Conservation (phyloP, 1,140 invertebrate genomes). For the Drosophila watanabei region DNA sequence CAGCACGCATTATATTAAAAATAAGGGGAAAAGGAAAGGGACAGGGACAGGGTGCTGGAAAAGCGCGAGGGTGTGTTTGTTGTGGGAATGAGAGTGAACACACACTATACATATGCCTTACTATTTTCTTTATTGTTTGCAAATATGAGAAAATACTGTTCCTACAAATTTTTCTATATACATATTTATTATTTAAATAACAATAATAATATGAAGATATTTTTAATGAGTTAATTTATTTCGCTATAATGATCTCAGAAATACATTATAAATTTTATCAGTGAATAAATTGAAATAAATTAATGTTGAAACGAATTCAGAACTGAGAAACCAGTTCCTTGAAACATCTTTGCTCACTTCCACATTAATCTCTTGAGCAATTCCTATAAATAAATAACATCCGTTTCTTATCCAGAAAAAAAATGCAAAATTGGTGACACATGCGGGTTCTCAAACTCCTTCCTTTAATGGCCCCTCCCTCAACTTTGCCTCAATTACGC, state of each 20-base stretch:
- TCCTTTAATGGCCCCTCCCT: conserved; percentile 1
- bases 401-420: conserved; percentile 19
- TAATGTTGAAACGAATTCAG: conserved; percentile 4
- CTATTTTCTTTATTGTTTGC: conserved; percentile 25
- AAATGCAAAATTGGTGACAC: conserved; percentile 16
- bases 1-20: conserved; percentile 45
- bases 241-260: background rate
- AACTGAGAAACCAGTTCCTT: conserved; percentile 16
- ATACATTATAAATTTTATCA: background rate
- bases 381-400: conserved; percentile 27
- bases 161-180: background rate
- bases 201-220: background rate
- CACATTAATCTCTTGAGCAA: conserved; percentile 22
- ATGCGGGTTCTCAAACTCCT: conserved; percentile 12
- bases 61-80: conserved; percentile 12
- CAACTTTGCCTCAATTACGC: conserved; percentile 13
- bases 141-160: conserved; percentile 18
- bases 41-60: conserved; percentile 9
- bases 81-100: conserved; percentile 20
- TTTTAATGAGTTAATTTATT: background rate
- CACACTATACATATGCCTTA: conserved; percentile 9
- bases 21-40: background rate
- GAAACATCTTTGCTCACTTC: conserved; percentile 1
- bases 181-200: background rate
- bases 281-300: conserved; percentile 15